Evolutionary conservation across 2,113 vertebrate species (phyloP).

Genomic region (Pseudopodoces humilis): DNA sequence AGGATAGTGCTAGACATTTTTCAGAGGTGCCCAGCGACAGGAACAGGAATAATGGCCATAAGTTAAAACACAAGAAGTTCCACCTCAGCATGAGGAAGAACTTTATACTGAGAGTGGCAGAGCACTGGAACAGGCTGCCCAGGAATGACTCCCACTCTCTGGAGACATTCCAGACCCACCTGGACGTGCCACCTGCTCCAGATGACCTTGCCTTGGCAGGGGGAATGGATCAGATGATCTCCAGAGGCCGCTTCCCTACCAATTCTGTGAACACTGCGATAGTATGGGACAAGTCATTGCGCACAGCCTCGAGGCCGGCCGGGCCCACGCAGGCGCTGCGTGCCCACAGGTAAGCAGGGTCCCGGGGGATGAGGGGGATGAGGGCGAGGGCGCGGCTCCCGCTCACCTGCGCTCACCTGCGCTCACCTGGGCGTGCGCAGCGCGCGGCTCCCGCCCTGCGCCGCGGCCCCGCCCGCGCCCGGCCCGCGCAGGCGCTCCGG

Average conservation of each 20-base stretch:
- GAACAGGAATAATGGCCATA: background rate
- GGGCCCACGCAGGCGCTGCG: rapidly evolving
- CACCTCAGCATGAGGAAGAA: background rate
- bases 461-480: background rate
- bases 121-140: background rate
- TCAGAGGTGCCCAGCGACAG: background rate
- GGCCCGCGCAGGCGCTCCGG: constrained; percentile 70
- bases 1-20: too few relatives aligned
- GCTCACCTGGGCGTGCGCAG: constrained; percentile 15
- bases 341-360: rapidly evolving
- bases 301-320: background rate
- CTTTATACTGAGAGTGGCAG: background rate
- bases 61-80: background rate
- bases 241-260: background rate
- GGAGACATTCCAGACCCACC: background rate
- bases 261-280: rapidly evolving
- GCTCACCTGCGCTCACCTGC: background rate
- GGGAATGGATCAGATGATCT: too few relatives aligned
- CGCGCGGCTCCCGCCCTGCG: background rate
- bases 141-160: background rate
- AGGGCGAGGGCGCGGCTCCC: background rate
- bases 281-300: background rate
- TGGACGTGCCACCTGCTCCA: background rate
- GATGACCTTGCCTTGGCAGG: background rate
- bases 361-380: rapidly evolving